phyloP scores from a whole-genome alignment of 2,888 invertebrate species.

The Diabrotica balteata region DNA sequence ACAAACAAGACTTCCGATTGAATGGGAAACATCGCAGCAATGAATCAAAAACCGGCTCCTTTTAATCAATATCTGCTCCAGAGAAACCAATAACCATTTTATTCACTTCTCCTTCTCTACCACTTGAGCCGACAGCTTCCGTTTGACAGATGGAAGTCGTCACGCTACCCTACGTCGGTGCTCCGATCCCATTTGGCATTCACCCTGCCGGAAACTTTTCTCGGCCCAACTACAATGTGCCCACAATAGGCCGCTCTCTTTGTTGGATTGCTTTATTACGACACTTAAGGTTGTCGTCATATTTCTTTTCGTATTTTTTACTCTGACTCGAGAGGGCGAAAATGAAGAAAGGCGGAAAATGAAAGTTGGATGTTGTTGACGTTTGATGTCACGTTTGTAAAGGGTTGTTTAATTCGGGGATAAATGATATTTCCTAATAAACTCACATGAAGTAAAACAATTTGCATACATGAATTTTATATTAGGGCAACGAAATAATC shows the following conservation, averaged over 20 bases:
- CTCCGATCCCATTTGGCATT: slow-evolving; percentile 17
- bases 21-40: too few species aligned
- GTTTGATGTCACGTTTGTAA: too few species aligned
- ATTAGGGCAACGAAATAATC: too few species aligned
- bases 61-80: too few species aligned
- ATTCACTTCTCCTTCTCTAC: slow-evolving; percentile 9
- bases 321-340: not conserved
- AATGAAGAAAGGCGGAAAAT: too few species aligned
- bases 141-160: slow-evolving; percentile 48
- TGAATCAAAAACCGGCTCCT: too few species aligned
- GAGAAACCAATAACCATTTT: not conserved
- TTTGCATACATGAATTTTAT: too few species aligned
- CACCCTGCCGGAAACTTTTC: slow-evolving; percentile 23
- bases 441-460: too few species aligned
- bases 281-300: slow-evolving; percentile 25
- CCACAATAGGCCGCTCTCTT: slow-evolving; percentile 19
- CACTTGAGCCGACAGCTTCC: slow-evolving; percentile 43
- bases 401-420: too few species aligned
- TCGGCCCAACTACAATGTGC: slow-evolving; percentile 12
- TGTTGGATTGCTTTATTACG: slow-evolving; percentile 42
- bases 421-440: too few species aligned
- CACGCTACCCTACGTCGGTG: slow-evolving; percentile 33
- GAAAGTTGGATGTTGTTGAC: too few species aligned
- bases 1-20: too few species aligned
- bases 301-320: slow-evolving; percentile 11